Percentiles rank a stretch among this genome's conserved stretches.
Conservation (phyloP, 2,797 vertebrate genomes). For the Hybognathus amarus region DNA sequence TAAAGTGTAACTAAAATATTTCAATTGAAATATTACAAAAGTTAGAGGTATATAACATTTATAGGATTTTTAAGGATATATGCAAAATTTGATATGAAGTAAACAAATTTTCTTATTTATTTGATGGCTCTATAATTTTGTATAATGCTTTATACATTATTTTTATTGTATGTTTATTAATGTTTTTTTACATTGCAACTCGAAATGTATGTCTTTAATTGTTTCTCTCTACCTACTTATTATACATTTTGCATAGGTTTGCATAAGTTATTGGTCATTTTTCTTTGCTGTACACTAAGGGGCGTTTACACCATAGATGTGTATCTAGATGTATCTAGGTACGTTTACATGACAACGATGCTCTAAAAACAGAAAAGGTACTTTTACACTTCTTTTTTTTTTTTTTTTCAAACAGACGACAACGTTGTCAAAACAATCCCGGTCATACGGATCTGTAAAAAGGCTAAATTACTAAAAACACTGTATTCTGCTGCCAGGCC, state of each 20-base stretch:
- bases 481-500: too few relatives aligned
- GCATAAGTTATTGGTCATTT: background rate
- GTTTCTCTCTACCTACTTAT: background rate
- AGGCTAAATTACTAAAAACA: too few relatives aligned
- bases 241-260: background rate
- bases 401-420: too few relatives aligned
- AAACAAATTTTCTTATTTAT: too few relatives aligned
- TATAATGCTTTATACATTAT: background rate
- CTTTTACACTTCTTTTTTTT: too few relatives aligned
- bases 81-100: background rate
- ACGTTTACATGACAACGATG: too few relatives aligned
- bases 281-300: background rate
- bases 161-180: background rate
- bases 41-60: too few relatives aligned
- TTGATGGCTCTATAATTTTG: background rate
- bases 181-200: background rate
- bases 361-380: too few relatives aligned
- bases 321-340: background rate
- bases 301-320: background rate
- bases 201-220: background rate
- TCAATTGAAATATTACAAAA: background rate
- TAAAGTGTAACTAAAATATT: background rate
- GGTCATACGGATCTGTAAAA: too few relatives aligned
- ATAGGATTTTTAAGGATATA: background rate
- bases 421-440: too few relatives aligned